Conservation (phyloP, 2,113 vertebrate species). For the Rhynchopsitta pachyrhyncha region DNA sequence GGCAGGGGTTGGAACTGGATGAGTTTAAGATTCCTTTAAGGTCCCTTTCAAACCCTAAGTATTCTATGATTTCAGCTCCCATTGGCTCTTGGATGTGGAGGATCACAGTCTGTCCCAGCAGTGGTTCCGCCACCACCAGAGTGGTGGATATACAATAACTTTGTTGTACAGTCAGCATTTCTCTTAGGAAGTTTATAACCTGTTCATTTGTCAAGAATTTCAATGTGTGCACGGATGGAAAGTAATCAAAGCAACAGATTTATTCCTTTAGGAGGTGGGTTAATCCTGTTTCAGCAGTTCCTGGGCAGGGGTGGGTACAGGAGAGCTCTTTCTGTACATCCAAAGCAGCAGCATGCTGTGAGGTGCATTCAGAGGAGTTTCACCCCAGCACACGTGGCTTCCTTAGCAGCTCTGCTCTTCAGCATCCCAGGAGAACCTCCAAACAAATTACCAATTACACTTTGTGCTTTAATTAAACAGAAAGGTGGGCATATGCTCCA, state of each 20-base stretch:
- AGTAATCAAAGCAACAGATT: slow-evolving; percentile 16
- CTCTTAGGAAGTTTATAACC: not conserved
- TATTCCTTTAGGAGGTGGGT: slow-evolving; percentile 12
- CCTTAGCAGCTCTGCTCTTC: slow-evolving; percentile 40
- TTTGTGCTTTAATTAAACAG: slow-evolving; percentile 45
- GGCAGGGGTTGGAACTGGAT: not conserved
- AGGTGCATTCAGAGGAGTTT: slow-evolving; percentile 14
- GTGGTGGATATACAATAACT: not conserved
- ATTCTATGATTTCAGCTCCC: not conserved
- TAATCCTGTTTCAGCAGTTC: slow-evolving; percentile 56
- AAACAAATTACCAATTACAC: slow-evolving; percentile 52
- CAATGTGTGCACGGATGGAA: not conserved
- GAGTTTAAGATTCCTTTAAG: not conserved
- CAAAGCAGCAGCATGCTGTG: not conserved
- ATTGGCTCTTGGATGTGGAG: not conserved
- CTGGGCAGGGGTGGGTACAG: not conserved
- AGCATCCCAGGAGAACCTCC: slow-evolving; percentile 37
- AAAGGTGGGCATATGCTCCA: slow-evolving; percentile 55
- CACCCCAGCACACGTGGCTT: not conserved
- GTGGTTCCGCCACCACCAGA: rapidly evolving
- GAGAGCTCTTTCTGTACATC: not conserved
- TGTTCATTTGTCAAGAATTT: slow-evolving; percentile 20
- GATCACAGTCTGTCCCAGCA: not conserved
- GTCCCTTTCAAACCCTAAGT: not conserved
- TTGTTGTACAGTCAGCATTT: not conserved